Conservation (phyloP, 2,113 vertebrate species). For the Narcine bancroftii region DNA sequence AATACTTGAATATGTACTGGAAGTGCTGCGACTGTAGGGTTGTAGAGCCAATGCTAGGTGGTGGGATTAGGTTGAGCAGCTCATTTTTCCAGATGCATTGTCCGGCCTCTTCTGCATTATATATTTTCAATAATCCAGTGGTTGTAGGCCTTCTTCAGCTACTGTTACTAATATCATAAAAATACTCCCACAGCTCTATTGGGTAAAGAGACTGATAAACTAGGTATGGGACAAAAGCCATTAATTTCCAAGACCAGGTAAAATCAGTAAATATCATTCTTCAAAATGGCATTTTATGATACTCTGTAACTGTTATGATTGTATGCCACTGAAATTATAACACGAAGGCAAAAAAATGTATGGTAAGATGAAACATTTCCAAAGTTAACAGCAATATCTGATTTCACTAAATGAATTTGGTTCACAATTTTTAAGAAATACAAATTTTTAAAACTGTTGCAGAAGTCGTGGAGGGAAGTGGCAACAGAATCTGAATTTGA, state of each 20-base stretch:
- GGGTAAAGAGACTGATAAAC: background rate
- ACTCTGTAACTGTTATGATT: background rate
- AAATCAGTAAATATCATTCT: background rate
- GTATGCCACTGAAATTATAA: background rate
- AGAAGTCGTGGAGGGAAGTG: no score
- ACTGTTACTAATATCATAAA: background rate
- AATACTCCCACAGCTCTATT: background rate
- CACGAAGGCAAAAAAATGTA: background rate
- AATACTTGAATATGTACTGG: no score
- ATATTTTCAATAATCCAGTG: no score
- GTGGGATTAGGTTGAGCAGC: no score
- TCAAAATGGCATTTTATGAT: background rate
- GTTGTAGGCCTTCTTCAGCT: background rate
- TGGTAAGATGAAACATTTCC: background rate
- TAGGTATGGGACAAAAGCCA: background rate
- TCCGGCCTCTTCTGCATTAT: no score
- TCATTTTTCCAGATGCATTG: no score
- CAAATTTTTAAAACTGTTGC: no score
- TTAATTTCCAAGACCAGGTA: background rate
- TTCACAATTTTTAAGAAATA: background rate
- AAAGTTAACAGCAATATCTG: background rate
- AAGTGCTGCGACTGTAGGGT: no score
- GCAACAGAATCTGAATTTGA: no score
- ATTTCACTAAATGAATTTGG: background rate
- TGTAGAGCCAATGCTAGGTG: no score